phyloP scores from a whole-genome alignment of 53 echinoderm and acorn worm genomes.

The Crossaster papposus region DNA sequence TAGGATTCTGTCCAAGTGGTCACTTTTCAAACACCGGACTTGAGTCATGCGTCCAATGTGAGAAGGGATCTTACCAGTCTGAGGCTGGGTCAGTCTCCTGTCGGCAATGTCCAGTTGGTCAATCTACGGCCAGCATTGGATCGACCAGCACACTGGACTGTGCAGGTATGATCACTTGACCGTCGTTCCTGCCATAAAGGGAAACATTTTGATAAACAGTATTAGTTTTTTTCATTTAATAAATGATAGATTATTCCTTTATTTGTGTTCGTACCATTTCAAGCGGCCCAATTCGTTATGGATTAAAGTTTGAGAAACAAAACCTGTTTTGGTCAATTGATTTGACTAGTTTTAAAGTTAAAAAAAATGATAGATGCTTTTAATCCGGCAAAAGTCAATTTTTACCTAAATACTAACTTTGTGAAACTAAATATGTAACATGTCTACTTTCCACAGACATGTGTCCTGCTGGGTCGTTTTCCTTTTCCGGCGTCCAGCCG shows the following conservation, averaged over 20 bases:
- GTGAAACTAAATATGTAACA: neutral
- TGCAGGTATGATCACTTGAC: constrained; percentile 9
- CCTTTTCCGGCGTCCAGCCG: constrained; percentile 68
- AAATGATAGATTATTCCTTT: no score
- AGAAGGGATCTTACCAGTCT: constrained; percentile 54
- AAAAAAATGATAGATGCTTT: neutral
- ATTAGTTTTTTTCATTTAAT: no score
- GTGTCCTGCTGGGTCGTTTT: constrained; percentile 55
- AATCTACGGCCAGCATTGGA: constrained; percentile 34
- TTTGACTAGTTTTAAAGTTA: no score
- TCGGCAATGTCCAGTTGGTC: constrained; percentile 33
- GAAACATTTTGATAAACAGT: no score
- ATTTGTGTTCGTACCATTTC: no score
- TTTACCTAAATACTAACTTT: neutral
- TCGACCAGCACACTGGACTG: neutral
- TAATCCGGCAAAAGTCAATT: neutral
- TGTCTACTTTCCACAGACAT: constrained; percentile 30
- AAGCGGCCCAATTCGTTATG: no score
- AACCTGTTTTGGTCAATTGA: no score
- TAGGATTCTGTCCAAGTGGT: constrained; percentile 53
- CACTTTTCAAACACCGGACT: constrained; percentile 62
- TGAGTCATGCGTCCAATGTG: constrained; percentile 58
- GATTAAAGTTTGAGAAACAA: no score
- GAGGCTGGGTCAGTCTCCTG: constrained; percentile 21
- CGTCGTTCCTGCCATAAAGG: no score